These are phyloP conservation scores for Hyles lineata DNA, from an alignment of 2,888 invertebrate genomes.

Conservation along the genomic window DNA sequence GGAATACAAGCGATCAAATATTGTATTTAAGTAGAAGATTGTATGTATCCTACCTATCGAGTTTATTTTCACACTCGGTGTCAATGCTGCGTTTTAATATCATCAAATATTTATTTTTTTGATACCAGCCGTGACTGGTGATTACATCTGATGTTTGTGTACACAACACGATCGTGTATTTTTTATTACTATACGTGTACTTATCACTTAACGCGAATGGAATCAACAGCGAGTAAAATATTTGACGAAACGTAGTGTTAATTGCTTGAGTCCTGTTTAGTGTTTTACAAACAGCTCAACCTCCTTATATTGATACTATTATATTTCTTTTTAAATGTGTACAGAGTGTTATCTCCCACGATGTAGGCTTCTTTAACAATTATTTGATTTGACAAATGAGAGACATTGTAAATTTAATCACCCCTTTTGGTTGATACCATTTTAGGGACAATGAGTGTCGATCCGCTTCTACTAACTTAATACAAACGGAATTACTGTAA, in stretches of 20 bases:
- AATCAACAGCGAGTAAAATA: conserved; percentile 10
- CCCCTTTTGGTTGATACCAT: too few relatives aligned
- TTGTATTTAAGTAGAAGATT: too few relatives aligned
- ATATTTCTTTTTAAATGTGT: background rate
- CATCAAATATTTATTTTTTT: conserved; percentile 10
- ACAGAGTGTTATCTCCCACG: background rate
- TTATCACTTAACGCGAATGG: conserved; percentile 18
- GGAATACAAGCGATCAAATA: too few relatives aligned
- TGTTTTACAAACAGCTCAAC: background rate
- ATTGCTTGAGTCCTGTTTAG: background rate
- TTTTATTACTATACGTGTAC: conserved; percentile 4
- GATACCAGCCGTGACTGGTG: background rate
- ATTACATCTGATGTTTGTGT: conserved; percentile 16
- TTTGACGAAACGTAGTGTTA: conserved; percentile 8
- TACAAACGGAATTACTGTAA: too few relatives aligned
- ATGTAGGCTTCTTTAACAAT: too few relatives aligned
- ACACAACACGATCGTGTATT: conserved; percentile 14
- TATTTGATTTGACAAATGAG: too few relatives aligned
- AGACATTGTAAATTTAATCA: too few relatives aligned
- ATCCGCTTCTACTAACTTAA: too few relatives aligned
- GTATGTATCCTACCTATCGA: too few relatives aligned
- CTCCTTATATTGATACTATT: background rate
- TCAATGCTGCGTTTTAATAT: background rate
- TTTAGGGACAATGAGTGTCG: too few relatives aligned
- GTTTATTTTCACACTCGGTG: background rate